Evolutionary conservation across 2,113 vertebrate genomes (phyloP), one percentile per base, ranked within the genome.

Genomic region (Paedocypris sp.): DNA sequence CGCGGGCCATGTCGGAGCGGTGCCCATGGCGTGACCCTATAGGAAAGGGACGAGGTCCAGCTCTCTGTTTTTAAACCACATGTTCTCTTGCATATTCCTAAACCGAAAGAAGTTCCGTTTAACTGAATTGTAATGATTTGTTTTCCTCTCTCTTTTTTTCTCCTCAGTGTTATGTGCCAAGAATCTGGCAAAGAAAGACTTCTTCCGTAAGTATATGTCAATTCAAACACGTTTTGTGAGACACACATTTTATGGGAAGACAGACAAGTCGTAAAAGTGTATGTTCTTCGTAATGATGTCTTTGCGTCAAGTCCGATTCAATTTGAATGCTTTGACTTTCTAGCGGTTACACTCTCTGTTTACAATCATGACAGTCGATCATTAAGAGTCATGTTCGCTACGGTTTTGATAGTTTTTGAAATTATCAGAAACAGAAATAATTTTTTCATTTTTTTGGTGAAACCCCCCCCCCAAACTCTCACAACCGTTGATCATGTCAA

Each of bases 161-260:
- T n/a, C n/a, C n/a, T 51, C 84, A 97, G 93, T 97, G 54, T 89
- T 97, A 86, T 97, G 93, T 91, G 94, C 94, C 88, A 97, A 97
- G 89, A 97, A 93, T 71, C 90, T 97, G 20, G 91, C 93, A 80
- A 97, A 97, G 86, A 97, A 96, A 86, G 94, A 97, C 87, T 97
- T 96, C 87, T 96, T 97, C 83, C 90, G 94, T 96, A 87, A 96
- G 93, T 95, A 78, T 60, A 76, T 5, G 1, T 38, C 2, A 2
- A 19, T 36, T 22, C 11, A 20, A 1, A 1, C 62, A 2, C 15
- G 41, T 19, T 12, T 49, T 26, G n/a, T n/a, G n/a, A n/a, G n/a
- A n/a, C 43, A 22, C 9, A 12, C 6, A 16, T 57, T 28, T 15
- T 3, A 23, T 60, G 12, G n/a, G n/a, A n/a, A n/a, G n/a, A n/a